Conservation (phyloP, 2,113 vertebrate species). For the Oryzias curvinotus region DNA sequence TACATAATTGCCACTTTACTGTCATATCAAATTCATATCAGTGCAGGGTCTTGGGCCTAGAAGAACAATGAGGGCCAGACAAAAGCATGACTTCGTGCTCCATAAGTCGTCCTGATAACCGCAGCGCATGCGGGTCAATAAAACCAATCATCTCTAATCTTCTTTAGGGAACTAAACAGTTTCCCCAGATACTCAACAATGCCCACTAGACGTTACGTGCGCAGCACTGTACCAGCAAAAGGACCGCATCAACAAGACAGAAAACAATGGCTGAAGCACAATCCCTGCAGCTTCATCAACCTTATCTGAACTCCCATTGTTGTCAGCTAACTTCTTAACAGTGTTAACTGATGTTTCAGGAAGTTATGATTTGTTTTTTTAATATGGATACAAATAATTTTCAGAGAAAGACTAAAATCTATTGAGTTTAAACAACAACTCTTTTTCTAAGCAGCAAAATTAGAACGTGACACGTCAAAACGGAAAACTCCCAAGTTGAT, state of each 20-base stretch:
- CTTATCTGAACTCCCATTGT: constrained; percentile 15
- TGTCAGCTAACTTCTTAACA: constrained; percentile 2
- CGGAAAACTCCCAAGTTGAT: too few relatives aligned
- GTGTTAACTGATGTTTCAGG: not conserved
- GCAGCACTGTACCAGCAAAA: constrained; percentile 32
- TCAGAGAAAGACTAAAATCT: too few relatives aligned
- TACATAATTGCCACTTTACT: constrained; percentile 79
- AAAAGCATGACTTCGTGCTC: constrained; percentile 61
- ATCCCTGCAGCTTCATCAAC: constrained; percentile 28
- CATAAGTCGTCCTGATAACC: constrained; percentile 73
- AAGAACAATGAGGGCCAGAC: constrained; percentile 66
- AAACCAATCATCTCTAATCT: constrained; percentile 81
- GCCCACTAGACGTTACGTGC: constrained; percentile 46
- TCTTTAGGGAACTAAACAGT: constrained; percentile 64
- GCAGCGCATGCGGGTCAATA: constrained; percentile 76
- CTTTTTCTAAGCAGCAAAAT: too few relatives aligned
- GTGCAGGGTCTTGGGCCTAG: constrained; percentile 39
- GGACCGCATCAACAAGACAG: constrained; percentile 9
- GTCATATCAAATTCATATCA: constrained; percentile 81
- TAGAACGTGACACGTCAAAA: too few relatives aligned
- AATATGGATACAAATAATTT: too few relatives aligned
- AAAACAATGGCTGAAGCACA: constrained; percentile 33
- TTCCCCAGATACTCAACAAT: constrained; percentile 57
- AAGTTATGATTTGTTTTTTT: not conserved
- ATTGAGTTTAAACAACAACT: too few relatives aligned